Conservation (phyloP, 2,113 vertebrate genomes). For the Burhinus oedicnemus region DNA sequence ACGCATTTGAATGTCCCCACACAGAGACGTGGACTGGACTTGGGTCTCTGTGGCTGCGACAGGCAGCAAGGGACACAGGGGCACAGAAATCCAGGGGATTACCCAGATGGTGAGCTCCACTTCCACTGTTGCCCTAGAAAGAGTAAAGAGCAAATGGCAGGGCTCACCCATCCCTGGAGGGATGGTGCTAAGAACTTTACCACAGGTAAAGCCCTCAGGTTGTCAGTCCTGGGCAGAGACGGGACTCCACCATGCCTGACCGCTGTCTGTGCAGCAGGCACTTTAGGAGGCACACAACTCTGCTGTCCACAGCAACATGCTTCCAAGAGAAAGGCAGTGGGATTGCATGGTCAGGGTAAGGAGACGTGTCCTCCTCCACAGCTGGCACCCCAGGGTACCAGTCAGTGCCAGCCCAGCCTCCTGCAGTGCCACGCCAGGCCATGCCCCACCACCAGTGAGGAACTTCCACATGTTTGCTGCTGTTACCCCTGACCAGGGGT, state of each 20-base stretch:
- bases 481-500: neutral
- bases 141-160: neutral
- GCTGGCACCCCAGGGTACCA: neutral
- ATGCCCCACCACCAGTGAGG: neutral
- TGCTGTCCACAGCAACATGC: neutral
- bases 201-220: neutral
- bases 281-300: neutral
- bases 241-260: neutral
- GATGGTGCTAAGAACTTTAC: neutral
- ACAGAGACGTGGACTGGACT: accelerated
- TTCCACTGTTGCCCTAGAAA: neutral
- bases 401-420: neutral
- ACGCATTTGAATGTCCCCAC: neutral
- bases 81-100: neutral
- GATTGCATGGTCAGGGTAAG: neutral
- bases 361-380: accelerated
- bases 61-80: neutral
- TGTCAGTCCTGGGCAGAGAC: neutral
- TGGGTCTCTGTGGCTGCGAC: neutral
- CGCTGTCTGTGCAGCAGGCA: accelerated
- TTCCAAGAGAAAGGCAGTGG: neutral
- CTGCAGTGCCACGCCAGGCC: neutral
- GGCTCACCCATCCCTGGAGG: neutral
- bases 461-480: neutral
- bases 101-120: neutral